A percentile compares a stretch with the other conserved stretches of the same genome.
Conservation (phyloP, 2,113 vertebrate species). For the Corythornis madagascariensis region DNA sequence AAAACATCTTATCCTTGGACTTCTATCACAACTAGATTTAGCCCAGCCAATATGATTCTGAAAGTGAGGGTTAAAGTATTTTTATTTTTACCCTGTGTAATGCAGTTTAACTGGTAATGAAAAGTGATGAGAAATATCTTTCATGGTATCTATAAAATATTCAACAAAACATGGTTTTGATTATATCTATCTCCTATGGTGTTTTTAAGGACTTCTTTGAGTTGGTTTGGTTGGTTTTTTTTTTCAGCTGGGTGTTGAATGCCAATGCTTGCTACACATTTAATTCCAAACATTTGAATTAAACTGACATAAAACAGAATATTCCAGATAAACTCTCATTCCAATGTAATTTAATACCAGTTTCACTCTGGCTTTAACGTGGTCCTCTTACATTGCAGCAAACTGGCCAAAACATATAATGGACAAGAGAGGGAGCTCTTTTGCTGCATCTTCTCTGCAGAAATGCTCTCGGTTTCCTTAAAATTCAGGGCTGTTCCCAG, state of each 20-base stretch:
- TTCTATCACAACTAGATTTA: background rate
- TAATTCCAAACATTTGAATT: background rate
- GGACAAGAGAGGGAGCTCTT: constrained; percentile 79
- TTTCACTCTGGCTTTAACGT: background rate
- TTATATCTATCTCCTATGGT: background rate
- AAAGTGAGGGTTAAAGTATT: background rate
- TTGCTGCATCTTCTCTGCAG: constrained; percentile 35
- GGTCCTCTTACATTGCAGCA: rapidly evolving
- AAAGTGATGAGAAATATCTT: background rate
- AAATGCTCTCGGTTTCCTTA: background rate
- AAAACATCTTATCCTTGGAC: background rate
- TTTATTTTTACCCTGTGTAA: background rate
- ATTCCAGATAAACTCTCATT: background rate
- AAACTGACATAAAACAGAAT: constrained; percentile 22
- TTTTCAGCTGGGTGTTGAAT: background rate
- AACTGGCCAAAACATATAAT: background rate
- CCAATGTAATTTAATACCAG: background rate
- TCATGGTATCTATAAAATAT: background rate
- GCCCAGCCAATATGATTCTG: background rate
- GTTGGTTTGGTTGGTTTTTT: background rate
- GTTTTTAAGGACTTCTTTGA: constrained; percentile 16
- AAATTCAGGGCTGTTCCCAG: constrained; percentile 62
- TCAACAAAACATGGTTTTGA: background rate
- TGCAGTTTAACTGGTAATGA: background rate
- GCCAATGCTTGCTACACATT: background rate